Evolutionary conservation across 2,888 invertebrate species (phyloP), one percentile per base, ranked within the genome.

Genomic region (Leucozona laternaria): DNA sequence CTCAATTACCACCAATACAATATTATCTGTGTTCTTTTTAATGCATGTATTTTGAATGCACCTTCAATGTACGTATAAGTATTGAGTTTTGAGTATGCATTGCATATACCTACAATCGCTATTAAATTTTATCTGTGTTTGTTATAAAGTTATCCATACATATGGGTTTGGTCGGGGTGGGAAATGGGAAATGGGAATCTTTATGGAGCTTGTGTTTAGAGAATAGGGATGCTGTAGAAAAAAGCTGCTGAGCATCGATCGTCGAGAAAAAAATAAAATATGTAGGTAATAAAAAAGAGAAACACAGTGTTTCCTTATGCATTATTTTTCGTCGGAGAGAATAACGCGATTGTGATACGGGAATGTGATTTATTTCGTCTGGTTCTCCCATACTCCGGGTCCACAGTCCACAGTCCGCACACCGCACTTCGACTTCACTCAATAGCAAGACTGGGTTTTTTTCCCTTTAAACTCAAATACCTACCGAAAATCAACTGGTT

Each of bases 281-380:
- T 1, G 8, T 43, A 40, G 2, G 37, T 37, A 20, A 48, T 17
- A 48, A 20, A 48, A 48, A 50, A 48, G 20, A 64, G 2, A 64
- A 28, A n/a, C 3, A 45, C n/a, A 20, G 37, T 34, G 8, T 34
- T 37, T 60, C 45, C 53, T 71, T 62, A 48, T 73, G 55, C 40
- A 68, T 79, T 62, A 70, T 57, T 79, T 75, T 70, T 75, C 57
- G 53, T 62, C 45, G 76, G 50, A 75, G 75, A 83, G 75, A 83
- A 31, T 17, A 48, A 28, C 31, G 17, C 13, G 45, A 45, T 40
- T 40, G 15, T 43, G 25, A n/a, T 31, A 31, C 48, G 55, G 58
- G 53, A 85, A 37, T 68, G 66, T 76, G 76, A 76, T 79, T 84
- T 84, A 76, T 76, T 79, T 71, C 53, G 75, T 79, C 79, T 79